Conservation (phyloP, 2,797 vertebrate genomes). For the Carcharodon carcharias region DNA sequence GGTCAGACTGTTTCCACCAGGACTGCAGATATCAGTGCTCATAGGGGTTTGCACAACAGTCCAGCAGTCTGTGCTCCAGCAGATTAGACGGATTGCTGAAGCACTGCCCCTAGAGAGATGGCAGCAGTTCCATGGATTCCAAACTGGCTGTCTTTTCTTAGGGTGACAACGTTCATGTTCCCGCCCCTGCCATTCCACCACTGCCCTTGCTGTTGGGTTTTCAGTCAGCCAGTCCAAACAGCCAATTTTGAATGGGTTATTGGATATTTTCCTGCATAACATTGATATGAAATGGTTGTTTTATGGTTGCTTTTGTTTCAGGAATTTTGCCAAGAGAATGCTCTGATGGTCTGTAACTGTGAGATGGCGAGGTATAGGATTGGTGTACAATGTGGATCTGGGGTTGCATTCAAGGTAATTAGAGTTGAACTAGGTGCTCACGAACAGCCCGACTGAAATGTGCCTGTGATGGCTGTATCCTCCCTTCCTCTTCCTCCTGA, state of each 20-base stretch:
- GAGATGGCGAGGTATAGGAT: not conserved
- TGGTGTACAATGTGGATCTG: not conserved
- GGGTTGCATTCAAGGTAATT: not conserved
- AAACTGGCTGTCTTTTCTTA: not conserved
- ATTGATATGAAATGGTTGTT: not conserved
- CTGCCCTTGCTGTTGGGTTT: too few species aligned
- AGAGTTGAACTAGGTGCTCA: not conserved
- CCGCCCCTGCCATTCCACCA: too few species aligned
- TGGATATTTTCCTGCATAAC: too few species aligned
- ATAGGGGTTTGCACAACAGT: too few species aligned
- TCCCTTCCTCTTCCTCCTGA: not conserved
- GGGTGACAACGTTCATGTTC: not conserved
- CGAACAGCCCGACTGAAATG: not conserved
- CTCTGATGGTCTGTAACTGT: not conserved
- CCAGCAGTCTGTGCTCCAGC: too few species aligned
- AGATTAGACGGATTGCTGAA: too few species aligned
- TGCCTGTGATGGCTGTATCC: not conserved
- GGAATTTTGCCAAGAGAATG: not conserved
- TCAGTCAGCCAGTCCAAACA: not conserved
- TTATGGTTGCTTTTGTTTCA: not conserved
- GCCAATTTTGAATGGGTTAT: not conserved
- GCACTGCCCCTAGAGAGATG: too few species aligned
- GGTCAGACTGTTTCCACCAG: too few species aligned
- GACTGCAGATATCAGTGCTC: too few species aligned
- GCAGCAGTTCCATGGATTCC: not conserved